These are phyloP conservation scores for Drosophila pandora DNA, from an alignment of 1,140 invertebrate species.

Conservation along the genomic window DNA sequence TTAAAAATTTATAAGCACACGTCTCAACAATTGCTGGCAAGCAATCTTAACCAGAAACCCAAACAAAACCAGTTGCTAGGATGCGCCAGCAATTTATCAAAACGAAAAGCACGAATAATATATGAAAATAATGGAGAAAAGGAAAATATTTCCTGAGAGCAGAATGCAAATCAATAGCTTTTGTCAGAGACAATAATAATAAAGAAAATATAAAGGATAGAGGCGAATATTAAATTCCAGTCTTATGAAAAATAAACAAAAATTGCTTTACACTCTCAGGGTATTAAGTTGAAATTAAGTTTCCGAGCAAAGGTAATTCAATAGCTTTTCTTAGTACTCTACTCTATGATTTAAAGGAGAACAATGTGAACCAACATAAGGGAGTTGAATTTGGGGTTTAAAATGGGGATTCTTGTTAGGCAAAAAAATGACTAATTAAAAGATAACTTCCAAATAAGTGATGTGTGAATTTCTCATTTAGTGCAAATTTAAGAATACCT, in stretches of 20 bases:
- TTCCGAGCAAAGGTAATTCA: neutral
- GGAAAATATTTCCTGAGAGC: neutral
- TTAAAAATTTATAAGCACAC: neutral
- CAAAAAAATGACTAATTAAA: too few relatives aligned
- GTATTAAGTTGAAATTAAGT: too few relatives aligned
- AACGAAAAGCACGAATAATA: neutral
- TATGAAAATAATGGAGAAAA: neutral
- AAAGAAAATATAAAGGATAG: too few relatives aligned
- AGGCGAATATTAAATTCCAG: neutral
- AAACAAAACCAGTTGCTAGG: neutral
- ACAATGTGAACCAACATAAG: neutral
- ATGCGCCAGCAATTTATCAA: neutral
- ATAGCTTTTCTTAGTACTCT: neutral
- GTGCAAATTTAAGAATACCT: too few relatives aligned
- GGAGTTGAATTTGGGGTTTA: neutral
- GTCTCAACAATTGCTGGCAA: neutral
- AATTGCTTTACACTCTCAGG: neutral
- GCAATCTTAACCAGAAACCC: neutral
- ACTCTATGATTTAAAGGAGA: neutral
- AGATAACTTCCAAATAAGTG: too few relatives aligned
- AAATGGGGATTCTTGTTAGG: too few relatives aligned
- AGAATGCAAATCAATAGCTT: neutral
- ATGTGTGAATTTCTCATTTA: neutral
- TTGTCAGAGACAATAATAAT: neutral
- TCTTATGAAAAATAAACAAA: neutral